Percentiles rank a stretch among this genome's conserved stretches.
These are phyloP conservation scores for Trematocara macrostoma DNA, from an alignment of 2,113 vertebrate genomes.

Conservation along the genomic window DNA sequence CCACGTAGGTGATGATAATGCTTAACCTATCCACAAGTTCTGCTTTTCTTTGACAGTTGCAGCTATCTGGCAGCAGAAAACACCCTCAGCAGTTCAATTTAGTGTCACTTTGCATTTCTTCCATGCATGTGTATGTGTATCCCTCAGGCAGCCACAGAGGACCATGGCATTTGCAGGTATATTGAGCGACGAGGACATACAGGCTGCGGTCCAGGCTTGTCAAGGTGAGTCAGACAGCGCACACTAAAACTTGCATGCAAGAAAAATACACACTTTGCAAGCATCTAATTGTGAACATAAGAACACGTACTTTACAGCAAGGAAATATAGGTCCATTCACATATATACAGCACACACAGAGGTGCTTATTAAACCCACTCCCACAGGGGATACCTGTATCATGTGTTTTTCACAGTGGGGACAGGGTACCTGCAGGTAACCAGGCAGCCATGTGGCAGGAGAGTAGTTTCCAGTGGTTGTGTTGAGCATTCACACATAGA, in stretches of 20 bases:
- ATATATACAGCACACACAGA: background rate
- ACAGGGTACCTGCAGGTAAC: constrained; percentile 49
- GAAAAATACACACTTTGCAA: background rate
- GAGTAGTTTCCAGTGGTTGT: constrained; percentile 56
- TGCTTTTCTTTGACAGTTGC: background rate
- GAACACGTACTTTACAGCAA: background rate
- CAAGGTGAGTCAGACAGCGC: constrained; percentile 63
- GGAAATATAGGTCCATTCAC: background rate
- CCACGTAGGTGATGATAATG: background rate
- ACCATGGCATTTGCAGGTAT: constrained; percentile 73
- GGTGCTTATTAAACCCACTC: constrained; percentile 2
- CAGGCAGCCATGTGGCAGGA: constrained; percentile 59
- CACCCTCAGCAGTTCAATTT: constrained; percentile 17
- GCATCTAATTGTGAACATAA: background rate
- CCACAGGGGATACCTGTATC: constrained; percentile 15
- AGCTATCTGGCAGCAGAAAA: background rate
- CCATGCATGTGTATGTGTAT: background rate
- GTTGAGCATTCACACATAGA: constrained; percentile 4
- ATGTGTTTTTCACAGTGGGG: constrained; percentile 31
- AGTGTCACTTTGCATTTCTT: constrained; percentile 26
- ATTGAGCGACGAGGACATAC: constrained; percentile 69
- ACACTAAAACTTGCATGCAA: background rate
- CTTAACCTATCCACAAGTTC: background rate
- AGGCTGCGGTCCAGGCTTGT: constrained; percentile 68
- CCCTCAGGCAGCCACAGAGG: constrained; percentile 34